A percentile compares a stretch with the other conserved stretches of the same genome.
Evolutionary conservation across 2,888 invertebrate species (phyloP).

Genomic region (Tachina fera): DNA sequence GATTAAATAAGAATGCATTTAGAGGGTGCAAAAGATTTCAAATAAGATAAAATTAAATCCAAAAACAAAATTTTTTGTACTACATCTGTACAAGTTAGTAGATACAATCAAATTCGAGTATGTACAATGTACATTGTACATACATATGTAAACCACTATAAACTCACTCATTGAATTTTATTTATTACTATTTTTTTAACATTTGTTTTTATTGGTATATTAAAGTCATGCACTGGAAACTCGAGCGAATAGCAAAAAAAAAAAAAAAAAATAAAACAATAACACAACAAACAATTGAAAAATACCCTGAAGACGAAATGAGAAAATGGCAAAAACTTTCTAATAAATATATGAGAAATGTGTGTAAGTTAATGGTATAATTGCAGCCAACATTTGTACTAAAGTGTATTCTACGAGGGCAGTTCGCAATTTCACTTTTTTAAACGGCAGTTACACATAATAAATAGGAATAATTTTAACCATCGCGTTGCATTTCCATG

Average conservation of each 20-base stretch:
- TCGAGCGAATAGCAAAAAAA: slow-evolving; percentile 77
- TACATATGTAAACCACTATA: background rate
- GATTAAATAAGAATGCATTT: background rate
- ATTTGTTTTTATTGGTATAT: slow-evolving; percentile 49
- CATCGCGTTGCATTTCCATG: no score
- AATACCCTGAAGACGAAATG: slow-evolving; percentile 26
- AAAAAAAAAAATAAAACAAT: slow-evolving; percentile 66
- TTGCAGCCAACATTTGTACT: slow-evolving; percentile 36
- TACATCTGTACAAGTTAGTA: slow-evolving; percentile 12
- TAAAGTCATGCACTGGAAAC: slow-evolving; percentile 80
- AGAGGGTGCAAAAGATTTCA: slow-evolving; percentile 12
- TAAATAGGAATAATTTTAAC: no score
- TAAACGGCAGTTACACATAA: no score
- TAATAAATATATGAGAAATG: slow-evolving; percentile 54
- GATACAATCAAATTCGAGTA: slow-evolving; percentile 7
- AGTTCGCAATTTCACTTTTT: background rate
- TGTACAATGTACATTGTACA: no score
- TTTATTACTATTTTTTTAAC: slow-evolving; percentile 41
- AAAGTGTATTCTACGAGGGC: slow-evolving; percentile 4
- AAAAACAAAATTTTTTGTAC: background rate
- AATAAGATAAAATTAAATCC: slow-evolving; percentile 15
- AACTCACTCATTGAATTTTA: slow-evolving; percentile 47
- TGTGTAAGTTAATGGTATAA: slow-evolving; percentile 46
- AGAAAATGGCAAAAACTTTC: slow-evolving; percentile 64
- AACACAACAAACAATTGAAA: slow-evolving; percentile 70